These are phyloP conservation scores for Coendou prehensilis DNA, from an alignment of 2,797 vertebrate genomes.

Conservation along the genomic window DNA sequence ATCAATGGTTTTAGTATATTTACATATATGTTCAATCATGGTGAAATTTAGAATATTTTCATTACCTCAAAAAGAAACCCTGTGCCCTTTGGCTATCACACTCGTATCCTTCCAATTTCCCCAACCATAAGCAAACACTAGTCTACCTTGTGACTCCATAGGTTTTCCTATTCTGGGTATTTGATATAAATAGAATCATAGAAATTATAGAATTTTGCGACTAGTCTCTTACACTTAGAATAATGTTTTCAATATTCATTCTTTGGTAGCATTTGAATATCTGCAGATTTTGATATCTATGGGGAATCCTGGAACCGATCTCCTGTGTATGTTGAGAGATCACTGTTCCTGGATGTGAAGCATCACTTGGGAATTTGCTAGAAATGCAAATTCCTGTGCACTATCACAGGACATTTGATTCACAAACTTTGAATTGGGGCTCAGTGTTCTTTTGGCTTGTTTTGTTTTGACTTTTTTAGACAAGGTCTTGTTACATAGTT, in stretches of 20 bases:
- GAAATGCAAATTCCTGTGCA: neutral
- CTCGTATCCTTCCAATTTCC: neutral
- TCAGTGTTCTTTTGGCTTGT: neutral
- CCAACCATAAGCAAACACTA: neutral
- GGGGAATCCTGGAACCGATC: neutral
- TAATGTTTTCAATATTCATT: constrained; percentile 4
- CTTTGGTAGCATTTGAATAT: neutral
- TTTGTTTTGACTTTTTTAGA: neutral
- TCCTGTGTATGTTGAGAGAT: neutral
- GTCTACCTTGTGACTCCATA: neutral
- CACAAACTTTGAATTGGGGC: constrained; percentile 16
- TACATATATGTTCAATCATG: neutral
- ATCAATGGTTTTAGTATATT: constrained; percentile 15
- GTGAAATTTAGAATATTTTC: constrained; percentile 5
- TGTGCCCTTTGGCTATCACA: neutral
- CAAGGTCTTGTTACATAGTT: neutral
- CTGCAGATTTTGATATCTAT: neutral
- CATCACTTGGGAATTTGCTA: constrained; percentile 9
- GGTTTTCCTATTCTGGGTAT: constrained; percentile 3
- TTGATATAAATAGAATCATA: constrained; percentile 9
- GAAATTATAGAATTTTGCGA: neutral
- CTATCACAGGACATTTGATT: neutral
- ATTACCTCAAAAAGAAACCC: neutral
- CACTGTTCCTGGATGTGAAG: neutral
- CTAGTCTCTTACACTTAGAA: neutral